These are phyloP conservation scores for Drosophila algonquin DNA, from an alignment of 2,888 invertebrate genomes.

Conservation along the genomic window DNA sequence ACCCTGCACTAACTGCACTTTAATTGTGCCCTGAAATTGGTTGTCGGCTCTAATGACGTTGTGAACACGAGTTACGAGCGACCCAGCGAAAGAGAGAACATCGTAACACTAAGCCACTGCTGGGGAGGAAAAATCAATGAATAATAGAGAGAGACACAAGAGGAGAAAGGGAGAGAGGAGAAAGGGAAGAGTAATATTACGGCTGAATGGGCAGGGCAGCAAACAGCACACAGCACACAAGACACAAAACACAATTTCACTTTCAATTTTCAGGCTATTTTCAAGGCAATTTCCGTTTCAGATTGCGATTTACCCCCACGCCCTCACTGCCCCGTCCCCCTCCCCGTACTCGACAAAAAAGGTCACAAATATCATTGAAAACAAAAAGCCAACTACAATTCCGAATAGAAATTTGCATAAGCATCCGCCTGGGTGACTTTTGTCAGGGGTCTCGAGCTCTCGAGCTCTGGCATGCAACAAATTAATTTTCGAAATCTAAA, in stretches of 20 bases:
- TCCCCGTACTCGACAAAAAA: conserved; percentile 25
- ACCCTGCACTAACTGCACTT: conserved; percentile 46
- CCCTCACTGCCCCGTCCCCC: background rate
- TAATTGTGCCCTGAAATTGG: conserved; percentile 49
- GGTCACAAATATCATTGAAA: conserved; percentile 26
- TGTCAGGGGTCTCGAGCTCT: conserved; percentile 11
- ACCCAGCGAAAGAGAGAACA: conserved; percentile 21
- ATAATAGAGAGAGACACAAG: background rate
- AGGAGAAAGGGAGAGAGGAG: background rate
- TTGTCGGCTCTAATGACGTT: conserved; percentile 15
- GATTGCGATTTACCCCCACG: conserved; percentile 7
- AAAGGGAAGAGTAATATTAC: background rate
- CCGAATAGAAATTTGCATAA: conserved; percentile 39
- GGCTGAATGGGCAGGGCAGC: background rate
- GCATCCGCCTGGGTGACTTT: conserved; percentile 39
- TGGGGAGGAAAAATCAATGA: conserved; percentile 26
- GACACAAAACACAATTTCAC: conserved; percentile 4
- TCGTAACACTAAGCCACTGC: conserved; percentile 8
- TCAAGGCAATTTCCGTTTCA: conserved; percentile 53
- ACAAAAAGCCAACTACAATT: conserved; percentile 6
- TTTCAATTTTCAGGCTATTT: conserved; percentile 27
- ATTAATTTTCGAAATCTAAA: conserved; percentile 52
- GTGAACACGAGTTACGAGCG: background rate
- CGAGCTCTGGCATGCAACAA: conserved; percentile 43
- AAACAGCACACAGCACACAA: too few species aligned